phyloP scores from a whole-genome alignment of 2,113 vertebrate genomes.

The Petroica traversi region DNA sequence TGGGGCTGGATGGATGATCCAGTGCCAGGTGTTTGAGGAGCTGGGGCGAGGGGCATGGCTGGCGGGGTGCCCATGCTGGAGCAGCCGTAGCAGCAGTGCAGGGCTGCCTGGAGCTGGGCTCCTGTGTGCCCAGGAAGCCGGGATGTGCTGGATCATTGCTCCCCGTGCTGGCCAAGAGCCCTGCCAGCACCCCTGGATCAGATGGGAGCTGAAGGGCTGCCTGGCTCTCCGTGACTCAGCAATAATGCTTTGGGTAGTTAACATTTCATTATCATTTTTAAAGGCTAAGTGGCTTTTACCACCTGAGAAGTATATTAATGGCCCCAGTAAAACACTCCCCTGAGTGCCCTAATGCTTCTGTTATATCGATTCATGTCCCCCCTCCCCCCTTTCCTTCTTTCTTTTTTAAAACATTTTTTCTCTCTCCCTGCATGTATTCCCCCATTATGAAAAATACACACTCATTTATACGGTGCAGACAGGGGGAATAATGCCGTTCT shows the following conservation, averaged over 20 bases:
- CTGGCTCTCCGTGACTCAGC: constrained; percentile 59
- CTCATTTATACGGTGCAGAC: constrained; percentile 24
- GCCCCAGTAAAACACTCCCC: constrained; percentile 68
- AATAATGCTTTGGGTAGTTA: constrained; percentile 72
- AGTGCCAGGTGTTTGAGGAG: fast-evolving
- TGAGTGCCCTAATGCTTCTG: constrained; percentile 70
- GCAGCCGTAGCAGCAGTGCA: fast-evolving
- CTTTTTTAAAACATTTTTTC: constrained; percentile 57
- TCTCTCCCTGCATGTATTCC: constrained; percentile 70
- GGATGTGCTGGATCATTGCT: fast-evolving
- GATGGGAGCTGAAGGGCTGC: constrained; percentile 22
- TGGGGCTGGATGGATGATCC: fast-evolving
- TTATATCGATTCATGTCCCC: constrained; percentile 71
- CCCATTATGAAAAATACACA: constrained; percentile 65
- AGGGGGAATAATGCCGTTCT: constrained; percentile 7
- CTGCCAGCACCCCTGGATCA: not conserved
- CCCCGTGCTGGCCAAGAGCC: fast-evolving
- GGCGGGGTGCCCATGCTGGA: fast-evolving
- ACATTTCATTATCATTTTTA: constrained; percentile 74
- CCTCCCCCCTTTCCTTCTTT: constrained; percentile 51
- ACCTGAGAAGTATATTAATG: constrained; percentile 72
- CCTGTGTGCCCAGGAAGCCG: fast-evolving
- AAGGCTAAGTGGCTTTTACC: constrained; percentile 73
- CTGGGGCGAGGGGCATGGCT: fast-evolving
- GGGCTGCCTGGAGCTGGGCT: not conserved